Base-by-base conservation (phyloP, 2,113 vertebrate species). In the Silurus asotus region DNA sequence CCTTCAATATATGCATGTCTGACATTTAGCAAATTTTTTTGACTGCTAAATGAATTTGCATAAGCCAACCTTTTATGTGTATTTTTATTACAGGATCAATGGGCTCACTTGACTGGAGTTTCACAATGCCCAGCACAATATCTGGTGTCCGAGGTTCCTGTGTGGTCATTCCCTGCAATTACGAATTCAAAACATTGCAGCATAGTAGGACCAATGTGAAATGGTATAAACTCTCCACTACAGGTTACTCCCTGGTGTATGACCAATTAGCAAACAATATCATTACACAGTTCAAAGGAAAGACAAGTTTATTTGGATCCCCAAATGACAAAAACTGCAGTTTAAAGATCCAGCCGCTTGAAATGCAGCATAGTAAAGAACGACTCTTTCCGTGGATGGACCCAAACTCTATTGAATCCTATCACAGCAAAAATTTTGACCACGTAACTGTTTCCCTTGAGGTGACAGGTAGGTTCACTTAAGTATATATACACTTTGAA, bases 311-410 rank as follows among this genome's bases (percentile, higher is more conserved):
- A 37, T 55, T 59, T 67, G 89, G 90, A 45, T 88, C 89, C 64
- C 78, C 86, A 59, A 6, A 19, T 1, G 45, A 84, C 5, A 6
- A 55, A 1, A 92, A 93, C 55, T 93, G 91, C 76, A 93, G 91
- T 81, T 89, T 93, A 37, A 90, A 92, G 80, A 93, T 94, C 1
- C 61, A 90, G 5, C 88, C 37, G 1, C 76, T 93, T 82, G 88
- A 90, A 20, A 89, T 86, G 89, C 88, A 80, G 0, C 84, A 92
- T 76, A 87, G 89, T 81, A 76, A 80, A 65, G 74, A 89, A 19
- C 87, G 72, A 88, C 81, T 93, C 28, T 93, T 91, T 78, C 92
- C 92, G 4, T 93, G 92, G 92, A 17, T 93, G 48, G 92, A 94
- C 80, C 72, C 69, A 67, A 88, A 90, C 3, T 10, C 88, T 8